Conservation (phyloP, 2,888 invertebrate genomes). For the Metellina segmentata region DNA sequence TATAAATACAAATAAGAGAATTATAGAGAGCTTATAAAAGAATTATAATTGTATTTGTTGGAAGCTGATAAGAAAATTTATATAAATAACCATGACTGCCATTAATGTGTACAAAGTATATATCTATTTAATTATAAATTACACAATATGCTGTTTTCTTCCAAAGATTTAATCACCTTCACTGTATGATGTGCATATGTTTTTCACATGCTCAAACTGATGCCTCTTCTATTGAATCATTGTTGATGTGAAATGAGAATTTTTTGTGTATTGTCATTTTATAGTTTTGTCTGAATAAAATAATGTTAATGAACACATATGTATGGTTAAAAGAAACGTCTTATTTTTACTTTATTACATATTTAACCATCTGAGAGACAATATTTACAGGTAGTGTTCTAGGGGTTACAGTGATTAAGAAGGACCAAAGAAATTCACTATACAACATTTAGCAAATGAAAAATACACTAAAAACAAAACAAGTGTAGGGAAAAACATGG, state of each 20-base stretch:
- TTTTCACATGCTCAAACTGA: neutral
- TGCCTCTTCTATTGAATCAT: neutral
- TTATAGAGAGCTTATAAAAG: constrained; percentile 24
- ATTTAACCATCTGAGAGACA: no score
- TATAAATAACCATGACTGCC: constrained; percentile 27
- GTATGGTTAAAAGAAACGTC: neutral
- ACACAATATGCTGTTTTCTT: neutral
- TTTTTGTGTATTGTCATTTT: constrained; percentile 9
- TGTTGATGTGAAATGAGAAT: neutral
- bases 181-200: neutral
- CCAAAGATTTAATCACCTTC: neutral
- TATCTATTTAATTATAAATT: neutral
- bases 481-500: no score
- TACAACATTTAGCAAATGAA: no score
- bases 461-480: no score
- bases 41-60: neutral
- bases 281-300: constrained; percentile 24
- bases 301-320: constrained; percentile 7
- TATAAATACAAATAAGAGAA: neutral
- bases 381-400: no score
- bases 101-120: constrained; percentile 20
- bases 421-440: no score
- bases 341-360: neutral
- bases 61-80: constrained; percentile 17
- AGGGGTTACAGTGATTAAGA: no score